A percentile compares a stretch with the other conserved stretches of the same genome.
Conservation (phyloP, 2,888 invertebrate species). For the Sarcophaga carnaria region DNA sequence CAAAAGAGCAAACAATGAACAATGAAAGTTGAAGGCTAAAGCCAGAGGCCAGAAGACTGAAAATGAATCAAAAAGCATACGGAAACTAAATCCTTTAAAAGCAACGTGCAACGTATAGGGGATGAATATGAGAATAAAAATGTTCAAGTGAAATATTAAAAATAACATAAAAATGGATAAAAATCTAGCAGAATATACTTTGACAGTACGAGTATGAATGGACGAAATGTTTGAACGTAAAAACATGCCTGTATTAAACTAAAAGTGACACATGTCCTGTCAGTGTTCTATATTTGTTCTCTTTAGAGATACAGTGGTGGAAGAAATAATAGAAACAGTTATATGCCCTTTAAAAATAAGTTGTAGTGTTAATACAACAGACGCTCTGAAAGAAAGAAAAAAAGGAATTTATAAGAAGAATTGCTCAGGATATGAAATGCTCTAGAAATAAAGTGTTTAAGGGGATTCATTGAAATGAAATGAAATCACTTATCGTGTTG, state of each 20-base stretch:
- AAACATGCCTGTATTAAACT: conserved; percentile 38
- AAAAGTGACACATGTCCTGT: conserved; percentile 59
- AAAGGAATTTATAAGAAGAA: too few species aligned
- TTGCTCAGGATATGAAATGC: too few species aligned
- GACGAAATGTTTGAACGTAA: conserved; percentile 35
- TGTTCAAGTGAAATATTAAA: background rate
- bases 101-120: conserved; percentile 14
- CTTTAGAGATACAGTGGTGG: background rate
- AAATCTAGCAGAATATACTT: conserved; percentile 17
- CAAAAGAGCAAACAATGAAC: background rate
- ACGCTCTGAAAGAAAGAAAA: too few species aligned
- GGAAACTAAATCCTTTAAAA: conserved; percentile 47
- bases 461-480: too few species aligned
- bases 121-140: conserved; percentile 30
- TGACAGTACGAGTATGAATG: conserved; percentile 45
- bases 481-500: too few species aligned
- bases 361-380: too few species aligned
- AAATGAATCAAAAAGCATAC: conserved; percentile 42
- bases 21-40: conserved; percentile 44
- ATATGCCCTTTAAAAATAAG: too few species aligned
- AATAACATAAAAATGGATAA: conserved; percentile 27
- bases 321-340: too few species aligned
- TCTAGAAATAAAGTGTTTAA: too few species aligned
- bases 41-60: conserved; percentile 36
- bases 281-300: background rate